phyloP scores from a whole-genome alignment of 2,888 invertebrate species.

The Hypomecis punctinalis region DNA sequence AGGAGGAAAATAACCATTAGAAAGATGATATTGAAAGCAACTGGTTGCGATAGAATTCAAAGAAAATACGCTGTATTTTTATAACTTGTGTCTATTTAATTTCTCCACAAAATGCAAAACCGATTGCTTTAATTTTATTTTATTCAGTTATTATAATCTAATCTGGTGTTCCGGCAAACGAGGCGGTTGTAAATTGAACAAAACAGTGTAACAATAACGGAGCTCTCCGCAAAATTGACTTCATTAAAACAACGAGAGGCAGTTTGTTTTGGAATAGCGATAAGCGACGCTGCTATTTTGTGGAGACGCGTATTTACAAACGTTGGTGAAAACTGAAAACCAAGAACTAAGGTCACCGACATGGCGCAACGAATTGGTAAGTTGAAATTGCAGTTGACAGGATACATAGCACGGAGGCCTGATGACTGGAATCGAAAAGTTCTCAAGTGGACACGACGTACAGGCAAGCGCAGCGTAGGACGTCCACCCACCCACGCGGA shows the following conservation, averaged over 20 bases:
- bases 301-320: conserved; percentile 17
- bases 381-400: too few relatives aligned
- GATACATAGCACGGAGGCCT: too few relatives aligned
- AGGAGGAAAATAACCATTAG: too few relatives aligned
- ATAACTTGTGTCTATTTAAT: background rate
- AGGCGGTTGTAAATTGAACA: conserved; percentile 21
- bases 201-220: conserved; percentile 24
- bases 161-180: conserved; percentile 10
- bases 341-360: too few relatives aligned
- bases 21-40: too few relatives aligned
- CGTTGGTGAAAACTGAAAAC: background rate
- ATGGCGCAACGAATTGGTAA: too few relatives aligned
- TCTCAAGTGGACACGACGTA: too few relatives aligned
- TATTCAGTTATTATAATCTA: conserved; percentile 11
- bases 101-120: background rate
- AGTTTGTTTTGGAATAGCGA: conserved; percentile 27
- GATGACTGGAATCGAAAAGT: too few relatives aligned
- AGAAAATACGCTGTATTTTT: background rate
- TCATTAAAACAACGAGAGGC: conserved; percentile 27
- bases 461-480: too few relatives aligned
- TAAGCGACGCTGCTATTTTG: conserved; percentile 26
- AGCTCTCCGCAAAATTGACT: conserved; percentile 30
- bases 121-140: background rate
- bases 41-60: background rate
- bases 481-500: too few relatives aligned